Evolutionary conservation across 2,888 invertebrate species (phyloP).

Genomic region (Papilio gigon): DNA sequence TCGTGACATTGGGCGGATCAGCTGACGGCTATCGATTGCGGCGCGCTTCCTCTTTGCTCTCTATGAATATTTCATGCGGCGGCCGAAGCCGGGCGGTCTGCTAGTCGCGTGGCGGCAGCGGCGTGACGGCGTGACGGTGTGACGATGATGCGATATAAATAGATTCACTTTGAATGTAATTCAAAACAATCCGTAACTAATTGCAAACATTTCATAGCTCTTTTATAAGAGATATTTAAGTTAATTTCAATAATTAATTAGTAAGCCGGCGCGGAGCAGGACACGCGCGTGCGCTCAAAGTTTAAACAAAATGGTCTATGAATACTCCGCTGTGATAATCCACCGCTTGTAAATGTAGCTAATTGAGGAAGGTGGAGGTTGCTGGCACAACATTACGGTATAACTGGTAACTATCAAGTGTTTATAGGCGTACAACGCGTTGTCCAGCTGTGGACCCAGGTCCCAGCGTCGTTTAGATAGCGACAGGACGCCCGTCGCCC

Average conservation of each 20-base stretch:
- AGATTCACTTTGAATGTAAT: slow-evolving; percentile 1
- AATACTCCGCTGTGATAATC: not conserved
- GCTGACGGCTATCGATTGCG: slow-evolving; percentile 77
- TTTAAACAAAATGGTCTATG: too few species aligned
- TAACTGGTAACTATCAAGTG: not conserved
- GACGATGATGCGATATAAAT: slow-evolving; percentile 18
- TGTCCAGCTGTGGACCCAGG: slow-evolving; percentile 1
- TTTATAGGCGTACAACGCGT: not conserved
- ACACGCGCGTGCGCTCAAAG: too few species aligned
- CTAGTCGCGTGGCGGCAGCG: slow-evolving; percentile 4
- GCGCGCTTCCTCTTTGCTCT: slow-evolving; percentile 71
- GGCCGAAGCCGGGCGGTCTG: slow-evolving; percentile 44
- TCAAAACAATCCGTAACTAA: not conserved
- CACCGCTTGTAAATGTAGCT: not conserved
- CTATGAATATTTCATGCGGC: slow-evolving; percentile 75
- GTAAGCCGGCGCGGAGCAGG: too few species aligned
- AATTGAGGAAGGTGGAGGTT: not conserved
- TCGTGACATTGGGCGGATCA: slow-evolving; percentile 81
- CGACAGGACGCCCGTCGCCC: not conserved
- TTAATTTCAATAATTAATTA: too few species aligned
- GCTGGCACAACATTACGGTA: not conserved
- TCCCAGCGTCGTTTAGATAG: slow-evolving; percentile 30
- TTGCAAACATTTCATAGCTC: not conserved
- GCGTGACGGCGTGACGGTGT: not conserved
- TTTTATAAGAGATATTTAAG: not conserved